A percentile compares a stretch with the other conserved stretches of the same genome.
Conservation (phyloP, 2,113 vertebrate species). For the Zapornia atra region DNA sequence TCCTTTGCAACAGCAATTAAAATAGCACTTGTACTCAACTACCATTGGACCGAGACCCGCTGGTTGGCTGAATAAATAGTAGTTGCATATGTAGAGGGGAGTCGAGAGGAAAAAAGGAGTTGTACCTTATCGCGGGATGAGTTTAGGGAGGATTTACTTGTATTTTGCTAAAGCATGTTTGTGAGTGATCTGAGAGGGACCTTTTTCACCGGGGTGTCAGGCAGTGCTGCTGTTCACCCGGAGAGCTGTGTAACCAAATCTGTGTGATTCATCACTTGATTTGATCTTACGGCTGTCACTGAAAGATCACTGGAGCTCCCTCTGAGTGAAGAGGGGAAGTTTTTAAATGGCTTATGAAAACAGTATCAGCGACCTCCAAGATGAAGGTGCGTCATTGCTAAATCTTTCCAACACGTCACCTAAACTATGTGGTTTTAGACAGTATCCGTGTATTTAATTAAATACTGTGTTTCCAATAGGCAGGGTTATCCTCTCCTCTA, state of each 20-base stretch:
- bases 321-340: conserved; percentile 21
- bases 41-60: rapidly evolving
- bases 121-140: not conserved
- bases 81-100: rapidly evolving
- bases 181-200: not conserved
- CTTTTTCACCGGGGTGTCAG: not conserved
- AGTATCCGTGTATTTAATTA: conserved; percentile 32
- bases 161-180: not conserved
- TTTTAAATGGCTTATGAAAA: conserved; percentile 39
- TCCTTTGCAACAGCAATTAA: not conserved
- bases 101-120: not conserved
- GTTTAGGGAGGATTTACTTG: not conserved
- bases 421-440: conserved; percentile 33
- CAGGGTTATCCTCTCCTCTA: not conserved
- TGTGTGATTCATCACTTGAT: not conserved
- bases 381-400: not conserved
- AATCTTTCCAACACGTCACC: not conserved
- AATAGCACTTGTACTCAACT: not conserved
- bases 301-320: not conserved
- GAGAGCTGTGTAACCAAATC: not conserved
- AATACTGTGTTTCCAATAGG: conserved; percentile 27
- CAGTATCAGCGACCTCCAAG: conserved; percentile 3
- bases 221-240: not conserved
- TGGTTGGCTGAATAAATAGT: not conserved
- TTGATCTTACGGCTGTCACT: not conserved